phyloP scores from a whole-genome alignment of 2,888 invertebrate species.

The Archips crataeganus region DNA sequence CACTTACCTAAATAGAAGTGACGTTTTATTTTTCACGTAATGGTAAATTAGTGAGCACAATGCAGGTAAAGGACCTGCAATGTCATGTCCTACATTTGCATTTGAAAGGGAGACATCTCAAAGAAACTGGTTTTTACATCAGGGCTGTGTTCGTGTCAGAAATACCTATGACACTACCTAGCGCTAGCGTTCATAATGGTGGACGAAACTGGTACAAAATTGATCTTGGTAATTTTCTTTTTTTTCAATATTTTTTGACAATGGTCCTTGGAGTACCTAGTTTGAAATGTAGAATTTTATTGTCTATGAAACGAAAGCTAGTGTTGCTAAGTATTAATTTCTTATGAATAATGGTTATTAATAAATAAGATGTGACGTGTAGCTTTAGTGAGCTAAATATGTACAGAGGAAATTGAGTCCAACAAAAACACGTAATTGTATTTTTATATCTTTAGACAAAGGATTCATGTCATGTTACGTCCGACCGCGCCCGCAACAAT shows the following conservation, averaged over 20 bases:
- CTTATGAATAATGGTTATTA: too few relatives aligned
- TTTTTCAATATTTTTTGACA: too few relatives aligned
- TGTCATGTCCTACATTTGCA: conserved; percentile 39
- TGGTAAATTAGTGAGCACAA: conserved; percentile 17
- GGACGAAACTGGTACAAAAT: not conserved
- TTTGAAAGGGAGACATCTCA: conserved; percentile 33
- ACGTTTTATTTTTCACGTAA: conserved; percentile 30
- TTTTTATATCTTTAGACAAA: not conserved
- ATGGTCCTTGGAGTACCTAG: too few relatives aligned
- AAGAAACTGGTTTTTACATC: conserved; percentile 21
- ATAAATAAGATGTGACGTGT: not conserved
- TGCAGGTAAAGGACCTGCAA: conserved; percentile 33
- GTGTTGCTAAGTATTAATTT: too few relatives aligned
- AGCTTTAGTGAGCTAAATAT: not conserved
- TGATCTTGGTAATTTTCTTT: not conserved
- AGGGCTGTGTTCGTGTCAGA: conserved; percentile 7
- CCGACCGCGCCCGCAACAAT: not conserved
- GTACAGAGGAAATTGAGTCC: not conserved
- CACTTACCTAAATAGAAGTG: conserved; percentile 17
- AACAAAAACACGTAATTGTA: not conserved
- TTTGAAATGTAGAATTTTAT: not conserved
- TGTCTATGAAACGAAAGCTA: not conserved
- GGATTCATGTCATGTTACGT: not conserved
- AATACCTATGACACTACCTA: conserved; percentile 3
- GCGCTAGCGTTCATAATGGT: not conserved